These are phyloP conservation scores for Sorex maritimensis DNA, from an alignment of 2,797 vertebrate genomes.

Conservation along the genomic window DNA sequence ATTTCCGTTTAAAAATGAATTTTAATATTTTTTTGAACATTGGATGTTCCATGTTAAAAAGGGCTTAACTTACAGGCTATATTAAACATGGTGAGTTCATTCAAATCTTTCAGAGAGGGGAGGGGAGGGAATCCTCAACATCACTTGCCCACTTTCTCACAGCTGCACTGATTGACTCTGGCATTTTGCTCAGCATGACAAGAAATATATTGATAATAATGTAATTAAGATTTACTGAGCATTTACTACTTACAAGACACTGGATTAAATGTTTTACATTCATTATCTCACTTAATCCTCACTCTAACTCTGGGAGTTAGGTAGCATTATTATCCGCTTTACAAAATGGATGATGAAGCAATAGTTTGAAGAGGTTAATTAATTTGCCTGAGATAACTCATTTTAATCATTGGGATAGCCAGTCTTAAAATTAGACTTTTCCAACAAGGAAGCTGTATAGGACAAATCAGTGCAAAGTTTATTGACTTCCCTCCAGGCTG, in stretches of 20 bases:
- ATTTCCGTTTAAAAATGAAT: slow-evolving; percentile 32
- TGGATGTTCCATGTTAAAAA: neutral
- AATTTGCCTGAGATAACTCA: slow-evolving; percentile 63
- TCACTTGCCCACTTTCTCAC: neutral
- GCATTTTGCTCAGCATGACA: slow-evolving; percentile 61
- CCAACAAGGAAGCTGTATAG: slow-evolving; percentile 1
- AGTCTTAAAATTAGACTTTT: slow-evolving; percentile 15
- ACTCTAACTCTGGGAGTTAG: slow-evolving; percentile 75
- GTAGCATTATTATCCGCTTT: slow-evolving; percentile 66
- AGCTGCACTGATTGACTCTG: neutral
- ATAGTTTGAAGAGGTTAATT: slow-evolving; percentile 78
- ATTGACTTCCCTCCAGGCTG: neutral
- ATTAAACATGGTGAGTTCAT: neutral
- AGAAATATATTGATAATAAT: slow-evolving; percentile 74
- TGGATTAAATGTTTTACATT: slow-evolving; percentile 84
- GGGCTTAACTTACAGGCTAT: neutral
- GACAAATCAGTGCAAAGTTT: neutral
- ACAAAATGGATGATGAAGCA: slow-evolving; percentile 69
- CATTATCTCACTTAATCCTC: slow-evolving; percentile 82
- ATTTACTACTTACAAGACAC: slow-evolving; percentile 82
- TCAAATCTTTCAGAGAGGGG: neutral
- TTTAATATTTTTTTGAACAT: slow-evolving; percentile 12
- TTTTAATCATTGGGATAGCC: slow-evolving; percentile 27
- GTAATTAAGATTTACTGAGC: slow-evolving; percentile 84
- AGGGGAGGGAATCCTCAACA: neutral